Conservation (phyloP, 2,888 invertebrate genomes). For the Lepidocyrtinus sp. region DNA sequence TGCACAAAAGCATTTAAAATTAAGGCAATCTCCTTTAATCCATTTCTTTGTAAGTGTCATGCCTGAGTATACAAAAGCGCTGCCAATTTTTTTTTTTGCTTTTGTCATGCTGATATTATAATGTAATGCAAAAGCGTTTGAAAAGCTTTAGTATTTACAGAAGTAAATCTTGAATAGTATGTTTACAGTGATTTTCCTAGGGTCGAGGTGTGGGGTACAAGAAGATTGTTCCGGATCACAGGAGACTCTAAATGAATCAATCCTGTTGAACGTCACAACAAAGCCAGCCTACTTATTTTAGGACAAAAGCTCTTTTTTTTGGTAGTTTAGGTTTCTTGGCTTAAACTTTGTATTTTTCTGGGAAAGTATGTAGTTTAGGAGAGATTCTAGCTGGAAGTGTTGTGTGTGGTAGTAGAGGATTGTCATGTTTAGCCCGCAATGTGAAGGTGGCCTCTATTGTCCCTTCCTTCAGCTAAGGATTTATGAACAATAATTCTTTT, state of each 20-base stretch:
- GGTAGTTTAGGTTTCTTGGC: background rate
- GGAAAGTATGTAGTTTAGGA: background rate
- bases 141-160: background rate
- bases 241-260: conserved; percentile 32
- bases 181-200: background rate
- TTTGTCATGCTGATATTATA: background rate
- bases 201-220: conserved; percentile 52
- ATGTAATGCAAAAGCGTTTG: conserved; percentile 1
- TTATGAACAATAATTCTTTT: conserved; percentile 64
- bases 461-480: conserved; percentile 59
- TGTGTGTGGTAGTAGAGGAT: conserved; percentile 16
- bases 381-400: background rate
- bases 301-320: background rate
- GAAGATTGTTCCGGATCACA: conserved; percentile 53
- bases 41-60: conserved; percentile 7
- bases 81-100: background rate
- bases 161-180: background rate
- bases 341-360: background rate
- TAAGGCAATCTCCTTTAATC: conserved; percentile 6
- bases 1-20: background rate
- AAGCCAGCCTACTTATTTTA: conserved; percentile 45
- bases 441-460: conserved; percentile 64
- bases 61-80: background rate
- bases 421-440: conserved; percentile 57
- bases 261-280: conserved; percentile 38